Evolutionary conservation across 2,888 invertebrate genomes (phyloP).

Genomic region (Eustalomyia histrio): DNA sequence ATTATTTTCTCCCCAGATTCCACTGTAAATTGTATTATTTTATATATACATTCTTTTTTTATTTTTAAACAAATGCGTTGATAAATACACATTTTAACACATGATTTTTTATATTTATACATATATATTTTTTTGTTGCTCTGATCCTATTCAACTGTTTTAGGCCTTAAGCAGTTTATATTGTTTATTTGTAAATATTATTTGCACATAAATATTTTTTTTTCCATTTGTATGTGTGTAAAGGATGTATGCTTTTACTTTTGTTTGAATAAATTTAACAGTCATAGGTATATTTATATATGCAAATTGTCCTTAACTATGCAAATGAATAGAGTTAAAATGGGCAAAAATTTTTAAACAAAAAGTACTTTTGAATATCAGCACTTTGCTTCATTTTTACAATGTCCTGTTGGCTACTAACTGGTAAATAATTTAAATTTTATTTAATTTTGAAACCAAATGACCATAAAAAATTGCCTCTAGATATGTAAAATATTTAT

Average conservation of each 20-base stretch:
- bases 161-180: conserved; percentile 37
- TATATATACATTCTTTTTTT: neutral
- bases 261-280: conserved; percentile 45
- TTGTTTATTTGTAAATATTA: conserved; percentile 30
- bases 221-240: neutral
- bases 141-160: conserved; percentile 23
- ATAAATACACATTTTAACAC: conserved; percentile 51
- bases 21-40: neutral
- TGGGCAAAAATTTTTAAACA: conserved; percentile 12
- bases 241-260: conserved; percentile 5
- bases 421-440: conserved; percentile 4
- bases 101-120: conserved; percentile 20
- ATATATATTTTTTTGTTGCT: no score
- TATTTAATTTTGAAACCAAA: no score
- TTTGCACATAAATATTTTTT: neutral
- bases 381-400: no score
- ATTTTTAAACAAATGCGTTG: conserved; percentile 27
- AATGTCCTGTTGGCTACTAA: no score
- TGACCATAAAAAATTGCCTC: no score
- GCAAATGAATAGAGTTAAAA: conserved; percentile 57
- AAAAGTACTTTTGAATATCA: neutral
- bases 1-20: neutral
- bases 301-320: conserved; percentile 62
- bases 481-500: no score
- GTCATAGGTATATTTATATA: conserved; percentile 43